A percentile compares a stretch with the other conserved stretches of the same genome.
Evolutionary conservation across 2,888 invertebrate genomes (phyloP).

Genomic region (Pemphredon lugubris): DNA sequence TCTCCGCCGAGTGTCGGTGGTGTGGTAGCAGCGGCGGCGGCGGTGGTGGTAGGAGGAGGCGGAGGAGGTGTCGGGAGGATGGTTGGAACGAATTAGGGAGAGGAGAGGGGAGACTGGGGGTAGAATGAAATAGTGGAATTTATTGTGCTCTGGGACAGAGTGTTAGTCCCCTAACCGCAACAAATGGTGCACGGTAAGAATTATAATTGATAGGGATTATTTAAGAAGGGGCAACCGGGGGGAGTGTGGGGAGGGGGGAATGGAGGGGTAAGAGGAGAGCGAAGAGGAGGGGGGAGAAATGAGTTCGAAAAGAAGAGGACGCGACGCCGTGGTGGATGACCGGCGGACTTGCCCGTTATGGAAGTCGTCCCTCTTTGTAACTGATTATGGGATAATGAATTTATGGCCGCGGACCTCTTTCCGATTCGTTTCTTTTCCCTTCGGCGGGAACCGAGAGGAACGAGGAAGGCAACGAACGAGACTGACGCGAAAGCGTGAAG

Average conservation of each 20-base stretch:
- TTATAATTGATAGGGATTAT: slow-evolving; percentile 69
- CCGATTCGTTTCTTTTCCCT: slow-evolving; percentile 38
- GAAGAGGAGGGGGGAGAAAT: slow-evolving; percentile 12
- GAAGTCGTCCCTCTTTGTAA: slow-evolving; percentile 43
- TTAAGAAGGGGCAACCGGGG: slow-evolving; percentile 45
- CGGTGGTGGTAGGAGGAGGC: slow-evolving; percentile 42
- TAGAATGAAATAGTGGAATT: slow-evolving; percentile 65
- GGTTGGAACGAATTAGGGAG: slow-evolving; percentile 50
- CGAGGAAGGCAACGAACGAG: too few species aligned
- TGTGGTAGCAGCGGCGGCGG: slow-evolving; percentile 43
- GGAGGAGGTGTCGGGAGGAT: slow-evolving; percentile 36
- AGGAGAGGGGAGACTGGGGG: slow-evolving; percentile 36
- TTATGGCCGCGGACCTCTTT: slow-evolving; percentile 50
- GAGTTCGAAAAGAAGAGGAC: slow-evolving; percentile 52
- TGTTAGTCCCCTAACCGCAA: slow-evolving; percentile 59
- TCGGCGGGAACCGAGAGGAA: slow-evolving; percentile 3
- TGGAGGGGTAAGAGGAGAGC: slow-evolving; percentile 1
- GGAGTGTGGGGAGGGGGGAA: slow-evolving; percentile 3
- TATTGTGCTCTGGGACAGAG: slow-evolving; percentile 61
- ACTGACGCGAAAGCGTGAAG: slow-evolving; percentile 38
- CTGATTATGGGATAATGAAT: slow-evolving; percentile 64
- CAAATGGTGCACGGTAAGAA: slow-evolving; percentile 62
- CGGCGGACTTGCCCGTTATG: slow-evolving; percentile 36
- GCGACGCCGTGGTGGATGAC: slow-evolving; percentile 15
- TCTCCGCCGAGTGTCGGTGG: slow-evolving; percentile 50